These are phyloP conservation scores for Lacerta agilis DNA, from an alignment of 2,797 vertebrate species.

Conservation along the genomic window DNA sequence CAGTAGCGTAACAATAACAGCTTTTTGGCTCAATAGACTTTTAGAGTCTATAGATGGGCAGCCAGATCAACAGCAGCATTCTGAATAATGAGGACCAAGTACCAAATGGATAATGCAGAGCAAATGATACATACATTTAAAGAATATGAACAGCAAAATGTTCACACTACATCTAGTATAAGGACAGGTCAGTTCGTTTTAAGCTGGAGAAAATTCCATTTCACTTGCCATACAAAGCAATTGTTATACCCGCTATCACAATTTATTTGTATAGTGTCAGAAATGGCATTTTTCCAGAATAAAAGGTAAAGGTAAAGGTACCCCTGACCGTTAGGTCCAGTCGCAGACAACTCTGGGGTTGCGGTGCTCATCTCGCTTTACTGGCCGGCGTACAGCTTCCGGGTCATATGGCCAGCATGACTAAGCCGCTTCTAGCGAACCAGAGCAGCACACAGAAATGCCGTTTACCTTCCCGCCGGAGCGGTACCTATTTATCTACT, in stretches of 20 bases:
- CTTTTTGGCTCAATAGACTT: not conserved
- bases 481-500: too few relatives aligned
- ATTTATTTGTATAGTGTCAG: not conserved
- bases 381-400: too few relatives aligned
- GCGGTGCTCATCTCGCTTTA: too few relatives aligned
- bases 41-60: slow-evolving; percentile 27
- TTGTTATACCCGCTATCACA: not conserved
- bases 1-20: slow-evolving; percentile 16
- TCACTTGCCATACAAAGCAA: slow-evolving; percentile 15
- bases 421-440: too few relatives aligned
- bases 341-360: too few relatives aligned
- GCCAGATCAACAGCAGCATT: not conserved
- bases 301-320: too few relatives aligned
- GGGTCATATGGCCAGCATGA: too few relatives aligned
- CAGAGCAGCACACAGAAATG: too few relatives aligned
- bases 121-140: slow-evolving; percentile 55
- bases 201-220: slow-evolving; percentile 49
- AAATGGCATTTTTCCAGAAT: not conserved
- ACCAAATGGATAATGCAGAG: slow-evolving; percentile 37
- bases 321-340: too few relatives aligned
- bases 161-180: slow-evolving; percentile 23
- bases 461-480: too few relatives aligned
- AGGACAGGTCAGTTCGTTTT: slow-evolving; percentile 40
- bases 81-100: slow-evolving; percentile 55
- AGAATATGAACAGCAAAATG: slow-evolving; percentile 21